Conservation (phyloP, 2,888 invertebrate genomes). For the Macaria notata region DNA sequence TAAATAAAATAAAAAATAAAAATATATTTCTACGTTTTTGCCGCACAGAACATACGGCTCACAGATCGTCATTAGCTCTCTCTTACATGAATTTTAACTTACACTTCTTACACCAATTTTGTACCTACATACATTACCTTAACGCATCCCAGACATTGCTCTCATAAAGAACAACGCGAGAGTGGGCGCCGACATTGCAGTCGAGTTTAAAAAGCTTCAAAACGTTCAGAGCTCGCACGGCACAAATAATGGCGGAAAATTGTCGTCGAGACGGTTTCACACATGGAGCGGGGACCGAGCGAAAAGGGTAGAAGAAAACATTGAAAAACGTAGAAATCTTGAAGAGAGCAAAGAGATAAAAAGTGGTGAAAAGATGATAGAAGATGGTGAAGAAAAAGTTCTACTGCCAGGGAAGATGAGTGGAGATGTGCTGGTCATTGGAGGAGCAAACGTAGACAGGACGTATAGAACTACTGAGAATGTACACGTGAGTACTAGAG, state of each 20-base stretch:
- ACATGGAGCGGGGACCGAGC: slow-evolving; percentile 45
- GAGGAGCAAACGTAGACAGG: slow-evolving; percentile 90
- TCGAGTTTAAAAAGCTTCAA: slow-evolving; percentile 78
- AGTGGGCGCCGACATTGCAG: slow-evolving; percentile 91
- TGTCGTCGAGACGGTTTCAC: slow-evolving; percentile 54
- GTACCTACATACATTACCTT: not conserved
- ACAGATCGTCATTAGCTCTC: too few relatives aligned
- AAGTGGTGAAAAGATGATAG: too few relatives aligned
- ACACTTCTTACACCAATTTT: too few relatives aligned
- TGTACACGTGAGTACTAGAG: slow-evolving; percentile 84
- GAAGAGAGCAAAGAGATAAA: not conserved
- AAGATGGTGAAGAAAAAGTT: slow-evolving; percentile 36
- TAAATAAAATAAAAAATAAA: too few relatives aligned
- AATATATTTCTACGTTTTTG: too few relatives aligned
- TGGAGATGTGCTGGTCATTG: slow-evolving; percentile 85
- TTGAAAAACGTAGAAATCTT: not conserved
- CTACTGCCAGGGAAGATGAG: slow-evolving; percentile 33
- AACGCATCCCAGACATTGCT: slow-evolving; percentile 88
- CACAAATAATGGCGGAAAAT: slow-evolving; percentile 50
- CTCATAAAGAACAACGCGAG: slow-evolving; percentile 96
- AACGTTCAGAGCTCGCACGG: slow-evolving; percentile 49
- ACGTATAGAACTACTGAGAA: slow-evolving; percentile 83
- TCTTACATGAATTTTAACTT: too few relatives aligned
- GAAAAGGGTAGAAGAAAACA: slow-evolving; percentile 15
- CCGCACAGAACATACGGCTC: too few relatives aligned